These are phyloP conservation scores for Ylistrum balloti DNA, from an alignment of 1,140 invertebrate species.

Conservation along the genomic window DNA sequence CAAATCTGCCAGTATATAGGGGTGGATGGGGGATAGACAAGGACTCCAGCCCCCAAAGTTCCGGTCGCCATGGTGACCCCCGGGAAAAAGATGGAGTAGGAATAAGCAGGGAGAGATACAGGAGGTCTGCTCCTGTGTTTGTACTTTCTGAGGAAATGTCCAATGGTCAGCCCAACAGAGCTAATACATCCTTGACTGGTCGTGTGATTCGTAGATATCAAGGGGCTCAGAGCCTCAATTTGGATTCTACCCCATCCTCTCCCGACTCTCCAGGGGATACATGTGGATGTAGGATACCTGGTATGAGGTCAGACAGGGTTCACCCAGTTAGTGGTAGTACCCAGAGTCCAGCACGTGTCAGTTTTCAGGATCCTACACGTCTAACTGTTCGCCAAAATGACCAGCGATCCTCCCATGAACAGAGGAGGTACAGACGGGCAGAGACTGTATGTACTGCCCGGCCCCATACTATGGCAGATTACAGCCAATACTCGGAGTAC, in stretches of 20 bases:
- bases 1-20: background rate
- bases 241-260: constrained; percentile 16
- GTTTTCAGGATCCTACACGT: background rate
- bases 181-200: background rate
- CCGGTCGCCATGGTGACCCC: background rate
- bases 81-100: background rate
- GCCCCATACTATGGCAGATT: background rate
- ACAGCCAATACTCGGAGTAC: constrained; percentile 22
- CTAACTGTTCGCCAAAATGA: background rate
- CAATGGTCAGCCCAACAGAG: background rate
- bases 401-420: constrained; percentile 4
- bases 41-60: background rate
- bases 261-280: background rate
- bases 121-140: background rate
- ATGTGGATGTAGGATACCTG: constrained; percentile 26
- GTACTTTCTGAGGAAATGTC: background rate
- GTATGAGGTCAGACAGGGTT: constrained; percentile 15
- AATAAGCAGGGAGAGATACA: background rate
- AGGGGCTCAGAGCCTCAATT: constrained; percentile 14
- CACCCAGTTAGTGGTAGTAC: background rate
- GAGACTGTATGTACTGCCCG: background rate
- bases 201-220: constrained; percentile 13
- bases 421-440: constrained; percentile 14
- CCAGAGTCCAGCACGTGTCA: background rate
- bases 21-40: background rate